These are phyloP conservation scores for Patiria miniata DNA, from an alignment of 35 echinoderm and acorn worm genomes.

Conservation along the genomic window DNA sequence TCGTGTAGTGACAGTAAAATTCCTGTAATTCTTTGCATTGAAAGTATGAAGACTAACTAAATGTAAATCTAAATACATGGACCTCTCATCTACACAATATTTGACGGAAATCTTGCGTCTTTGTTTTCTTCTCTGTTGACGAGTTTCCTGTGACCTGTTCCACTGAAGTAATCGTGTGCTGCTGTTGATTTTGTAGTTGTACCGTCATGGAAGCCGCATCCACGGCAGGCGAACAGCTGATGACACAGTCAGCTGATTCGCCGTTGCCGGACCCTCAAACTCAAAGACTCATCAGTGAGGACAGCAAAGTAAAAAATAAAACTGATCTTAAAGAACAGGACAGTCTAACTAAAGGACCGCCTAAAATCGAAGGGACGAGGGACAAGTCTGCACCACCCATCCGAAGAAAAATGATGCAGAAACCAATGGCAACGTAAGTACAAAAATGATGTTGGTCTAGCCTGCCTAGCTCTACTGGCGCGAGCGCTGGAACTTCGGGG, in stretches of 20 bases:
- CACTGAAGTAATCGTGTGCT: background rate
- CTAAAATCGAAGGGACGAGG: background rate
- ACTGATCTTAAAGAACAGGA: too few species aligned
- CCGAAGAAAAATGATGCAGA: background rate
- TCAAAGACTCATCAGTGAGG: too few species aligned
- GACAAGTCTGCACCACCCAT: background rate
- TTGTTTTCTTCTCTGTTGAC: background rate
- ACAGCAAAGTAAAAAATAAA: too few species aligned
- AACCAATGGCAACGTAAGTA: too few species aligned
- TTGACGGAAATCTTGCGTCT: background rate
- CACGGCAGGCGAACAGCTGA: conserved; percentile 3
- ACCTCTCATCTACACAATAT: background rate
- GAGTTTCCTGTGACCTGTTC: background rate
- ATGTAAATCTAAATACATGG: background rate
- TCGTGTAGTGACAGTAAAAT: background rate
- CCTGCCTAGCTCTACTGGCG: too few species aligned
- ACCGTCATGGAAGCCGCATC: conserved; percentile 19
- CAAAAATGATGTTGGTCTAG: too few species aligned
- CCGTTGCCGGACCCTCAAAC: background rate
- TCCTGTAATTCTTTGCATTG: background rate
- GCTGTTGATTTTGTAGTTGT: background rate
- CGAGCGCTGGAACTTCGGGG: too few species aligned
- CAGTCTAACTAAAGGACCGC: too few species aligned
- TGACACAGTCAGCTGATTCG: conserved; percentile 22
- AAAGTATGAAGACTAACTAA: background rate